Evolutionary conservation across 2,888 invertebrate species (phyloP), one percentile per base, ranked within the genome.

Genomic region (Synergus umbraculus): DNA sequence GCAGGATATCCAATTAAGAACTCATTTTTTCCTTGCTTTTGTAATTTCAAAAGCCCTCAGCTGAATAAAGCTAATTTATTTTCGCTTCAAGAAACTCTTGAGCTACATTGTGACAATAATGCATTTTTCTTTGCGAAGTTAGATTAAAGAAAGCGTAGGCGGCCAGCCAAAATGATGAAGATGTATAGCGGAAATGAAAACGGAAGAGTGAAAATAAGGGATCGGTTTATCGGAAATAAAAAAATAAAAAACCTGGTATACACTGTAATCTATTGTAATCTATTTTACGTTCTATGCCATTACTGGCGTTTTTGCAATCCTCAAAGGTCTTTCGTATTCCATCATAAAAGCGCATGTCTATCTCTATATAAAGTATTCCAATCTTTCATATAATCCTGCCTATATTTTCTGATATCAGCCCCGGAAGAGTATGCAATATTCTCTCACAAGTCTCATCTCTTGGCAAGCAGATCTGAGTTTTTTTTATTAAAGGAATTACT

Each of bases 381-480:
- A 73, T 73, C 73, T 54, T 73, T 41, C 54, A 73, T 73, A 73
- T 73, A 49, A 73, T 73, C 49, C 69, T 49, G 46, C 15, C 69
- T 49, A 69, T 69, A 69, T 69, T 69, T 69, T 46, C 49, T 49
- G 54, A 49, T 73, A 73, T 54, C 46, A 49, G 54, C 29, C 69
- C 49, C 69, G 54, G 46, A 22, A 73, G 69, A 73, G n/a, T 49
- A 73, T 73, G 54, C 69, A 54, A 54, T 66, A 66, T 73, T 73
- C 69, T 73, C 69, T 49, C 37, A 37, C 49, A 37, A 54, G 49
- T 29, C 37, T 49, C 69, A 22, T 29, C 49, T 73, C 69, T 73
- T 73, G 69, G 54, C 69, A 73, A 73, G 54, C 69, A 29, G 43
- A 65, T 65, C 41, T 41, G n/a, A 4, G 15, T 41, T 49, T 49